phyloP scores from a whole-genome alignment of 2,797 vertebrate species.

The Neopelma chrysocephalum region DNA sequence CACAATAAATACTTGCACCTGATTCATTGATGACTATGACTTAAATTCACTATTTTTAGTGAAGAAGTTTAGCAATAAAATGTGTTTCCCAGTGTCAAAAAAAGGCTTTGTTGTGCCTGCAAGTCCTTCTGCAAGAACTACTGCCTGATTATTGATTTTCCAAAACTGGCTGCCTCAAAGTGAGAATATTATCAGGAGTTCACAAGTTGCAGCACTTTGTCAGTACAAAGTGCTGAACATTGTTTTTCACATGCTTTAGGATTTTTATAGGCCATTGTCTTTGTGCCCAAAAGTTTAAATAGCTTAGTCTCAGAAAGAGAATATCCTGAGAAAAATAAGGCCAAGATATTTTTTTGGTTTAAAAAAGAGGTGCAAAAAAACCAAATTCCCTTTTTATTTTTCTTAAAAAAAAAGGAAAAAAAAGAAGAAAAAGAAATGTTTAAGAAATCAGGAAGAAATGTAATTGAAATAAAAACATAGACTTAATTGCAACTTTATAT shows the following conservation, averaged over 20 bases:
- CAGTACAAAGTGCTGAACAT: constrained; percentile 2
- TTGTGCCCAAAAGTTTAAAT: not conserved
- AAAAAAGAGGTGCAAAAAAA: not conserved
- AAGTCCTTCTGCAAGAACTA: not conserved
- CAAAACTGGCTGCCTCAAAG: not conserved
- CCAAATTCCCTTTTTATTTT: not conserved
- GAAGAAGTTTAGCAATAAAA: not conserved
- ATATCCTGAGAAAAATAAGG: not conserved
- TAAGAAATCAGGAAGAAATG: not conserved
- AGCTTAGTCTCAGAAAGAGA: not conserved
- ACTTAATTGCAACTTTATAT: not conserved
- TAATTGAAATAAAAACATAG: not conserved
- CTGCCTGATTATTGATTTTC: constrained; percentile 47
- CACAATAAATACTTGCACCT: not conserved
- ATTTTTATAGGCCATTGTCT: not conserved
- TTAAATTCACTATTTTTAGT: not conserved
- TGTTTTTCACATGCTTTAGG: not conserved
- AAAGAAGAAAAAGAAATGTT: not conserved
- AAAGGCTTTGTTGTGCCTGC: not conserved
- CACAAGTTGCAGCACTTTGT: not conserved
- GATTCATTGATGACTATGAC: not conserved
- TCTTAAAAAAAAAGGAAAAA: not conserved
- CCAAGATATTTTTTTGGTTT: rapidly evolving
- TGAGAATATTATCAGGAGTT: not conserved
- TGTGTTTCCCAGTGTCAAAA: not conserved